Evolutionary conservation across 92 coral and sea anemone genomes (phyloP), one percentile per base, ranked within the genome.

Genomic region (Umimayanthus chanpuru): DNA sequence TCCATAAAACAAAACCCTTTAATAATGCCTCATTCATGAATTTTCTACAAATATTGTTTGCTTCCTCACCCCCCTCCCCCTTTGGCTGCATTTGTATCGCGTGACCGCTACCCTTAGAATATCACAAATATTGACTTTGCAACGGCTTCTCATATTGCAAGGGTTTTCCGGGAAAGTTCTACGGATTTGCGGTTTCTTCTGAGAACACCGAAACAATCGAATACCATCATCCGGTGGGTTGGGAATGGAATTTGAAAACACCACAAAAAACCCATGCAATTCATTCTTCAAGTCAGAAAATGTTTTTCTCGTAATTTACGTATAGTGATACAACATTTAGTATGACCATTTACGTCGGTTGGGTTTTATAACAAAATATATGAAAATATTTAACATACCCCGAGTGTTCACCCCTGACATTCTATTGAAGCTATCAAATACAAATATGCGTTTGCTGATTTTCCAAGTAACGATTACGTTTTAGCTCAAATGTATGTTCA

Each of bases 101-200:
- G 79, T 75, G 77, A 73, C 77, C 23, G 2, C 58, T 47, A 50
- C n/a, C n/a, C 1, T 61, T 18, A 8, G 0, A 29, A 50, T 14
- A 30, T 23, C 26, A 2, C 28, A 14, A 36, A 74, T 38, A 74
- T 74, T 73, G 47, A 11, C 25, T n/a, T 12, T 32, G n/a, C 9
- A 23, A 10, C 47, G 38, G n/a, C 21, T 73, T 74, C 43, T 74
- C 79, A 18, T 9, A 39, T 75, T 39, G 40, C 79, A 44, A 38
- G 53, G 79, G 79, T 75, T 39, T 75, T 73, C 79, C 79, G 79
- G 53, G 79, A 75, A 74, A 75, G 11, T 39, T 38, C 12, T 7
- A 20, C 14, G 23, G 30, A 32, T 23, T 30, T 1, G 43, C 47
- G 15, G 20, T 39, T 18, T 43, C 26, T 75, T 75, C 79, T 75